Evolutionary conservation across 2,797 vertebrate species (phyloP), one percentile per base, ranked within the genome.

Genomic region (Luscinia megarhynchos): DNA sequence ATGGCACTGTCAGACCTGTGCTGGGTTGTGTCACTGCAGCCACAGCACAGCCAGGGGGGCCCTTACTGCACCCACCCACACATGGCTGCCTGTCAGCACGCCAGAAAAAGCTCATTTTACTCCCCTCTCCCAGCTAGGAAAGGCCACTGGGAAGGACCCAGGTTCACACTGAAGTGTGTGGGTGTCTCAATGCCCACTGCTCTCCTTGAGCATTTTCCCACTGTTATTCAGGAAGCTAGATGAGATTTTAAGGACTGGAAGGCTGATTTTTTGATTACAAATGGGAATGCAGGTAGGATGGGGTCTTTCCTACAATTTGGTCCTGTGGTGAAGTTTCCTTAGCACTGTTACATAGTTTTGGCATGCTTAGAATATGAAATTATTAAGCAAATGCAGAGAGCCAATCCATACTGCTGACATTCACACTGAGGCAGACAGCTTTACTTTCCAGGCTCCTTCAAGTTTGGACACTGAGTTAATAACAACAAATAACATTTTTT

Each of bases 401-500:
- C 20, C 57, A 24, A 51, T 46, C 63, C 67, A 0, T 19, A 7
- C 18, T 29, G 79, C 55, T 69, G 85, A 45, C 34, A 36, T 29
- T 48, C 17, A n/a, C 5, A 2, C 8, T 38, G 41, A 64, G 59
- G 68, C 73, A 78, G 84, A 80, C 43, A 69, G 89, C 16, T 92
- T 84, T 55, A 34, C n/a, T 84, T 86, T 66, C 67, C 32, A 78
- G 91, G 30, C 59, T 86, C 63, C 66, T 84, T 57, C n/a, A 69
- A 73, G 73, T 82, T 81, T 93, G 70, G 59, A 73, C 4, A 3
- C 29, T 26, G 45, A 41, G 43, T 58, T 86, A 90, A 59, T 36
- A 63, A 79, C 36, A 85, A 81, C 69, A 95, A 86, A 93, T 30
- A 90, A 57, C 24, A 34, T n/a, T 23, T 81, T 84, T 86, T 34